A percentile compares a stretch with the other conserved stretches of the same genome.
Evolutionary conservation across 2,797 vertebrate genomes (phyloP).

Genomic region (Momotus momota): DNA sequence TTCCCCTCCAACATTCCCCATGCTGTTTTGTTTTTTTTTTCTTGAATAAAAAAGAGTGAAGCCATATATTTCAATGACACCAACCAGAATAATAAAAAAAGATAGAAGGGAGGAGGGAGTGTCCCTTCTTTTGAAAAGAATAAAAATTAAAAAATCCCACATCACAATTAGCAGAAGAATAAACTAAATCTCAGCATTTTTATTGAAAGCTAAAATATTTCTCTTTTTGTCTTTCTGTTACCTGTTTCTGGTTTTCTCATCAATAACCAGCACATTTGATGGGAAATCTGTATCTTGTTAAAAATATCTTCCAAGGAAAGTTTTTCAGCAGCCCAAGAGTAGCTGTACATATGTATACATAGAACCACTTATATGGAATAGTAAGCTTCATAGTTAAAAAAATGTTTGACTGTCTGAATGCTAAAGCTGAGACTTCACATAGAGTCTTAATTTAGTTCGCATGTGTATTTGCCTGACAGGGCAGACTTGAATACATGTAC

Average conservation of each 20-base stretch:
- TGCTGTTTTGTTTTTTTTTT: not conserved
- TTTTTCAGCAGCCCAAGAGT: not conserved
- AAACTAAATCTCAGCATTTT: not conserved
- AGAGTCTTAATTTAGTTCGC: not conserved
- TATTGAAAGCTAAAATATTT: not conserved
- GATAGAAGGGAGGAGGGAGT: not conserved
- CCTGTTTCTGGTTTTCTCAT: slow-evolving; percentile 8
- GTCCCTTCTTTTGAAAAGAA: not conserved
- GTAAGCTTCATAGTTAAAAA: not conserved
- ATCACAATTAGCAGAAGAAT: not conserved
- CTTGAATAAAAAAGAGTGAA: not conserved
- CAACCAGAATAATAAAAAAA: not conserved
- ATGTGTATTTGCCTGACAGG: not conserved
- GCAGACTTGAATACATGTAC: not conserved
- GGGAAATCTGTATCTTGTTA: slow-evolving; percentile 29
- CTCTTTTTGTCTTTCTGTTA: not conserved
- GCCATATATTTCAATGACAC: not conserved
- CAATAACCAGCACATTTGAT: not conserved
- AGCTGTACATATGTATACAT: not conserved
- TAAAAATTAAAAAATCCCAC: not conserved
- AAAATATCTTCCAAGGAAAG: slow-evolving; percentile 22
- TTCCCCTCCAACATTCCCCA: not conserved
- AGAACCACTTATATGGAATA: not conserved
- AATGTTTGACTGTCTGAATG: not conserved
- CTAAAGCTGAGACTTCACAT: not conserved